A percentile compares a stretch with the other conserved stretches of the same genome.
phyloP scores from a whole-genome alignment of 2,113 vertebrate species.

The Mesocricetus auratus region DNA sequence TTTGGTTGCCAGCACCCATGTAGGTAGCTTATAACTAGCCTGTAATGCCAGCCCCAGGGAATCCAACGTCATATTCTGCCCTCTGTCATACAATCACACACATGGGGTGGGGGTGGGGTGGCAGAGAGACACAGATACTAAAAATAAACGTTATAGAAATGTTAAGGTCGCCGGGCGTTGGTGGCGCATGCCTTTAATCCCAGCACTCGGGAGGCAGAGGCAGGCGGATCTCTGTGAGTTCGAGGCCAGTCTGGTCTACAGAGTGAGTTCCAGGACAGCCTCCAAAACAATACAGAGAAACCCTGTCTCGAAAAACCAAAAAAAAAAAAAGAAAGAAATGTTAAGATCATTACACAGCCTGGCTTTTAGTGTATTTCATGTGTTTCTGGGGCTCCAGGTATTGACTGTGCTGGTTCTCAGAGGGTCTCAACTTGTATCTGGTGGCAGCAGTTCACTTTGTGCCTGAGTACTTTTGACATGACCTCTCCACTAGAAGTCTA shows the following conservation, averaged over 20 bases:
- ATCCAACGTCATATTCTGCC: neutral
- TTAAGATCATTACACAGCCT: neutral
- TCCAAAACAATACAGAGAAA: too few relatives aligned
- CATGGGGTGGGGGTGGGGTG: neutral
- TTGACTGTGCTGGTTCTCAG: neutral
- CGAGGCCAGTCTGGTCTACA: too few relatives aligned
- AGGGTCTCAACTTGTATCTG: neutral
- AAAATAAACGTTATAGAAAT: neutral
- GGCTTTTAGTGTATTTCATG: neutral
- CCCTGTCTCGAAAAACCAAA: too few relatives aligned
- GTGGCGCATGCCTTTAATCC: too few relatives aligned
- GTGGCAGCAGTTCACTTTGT: neutral
- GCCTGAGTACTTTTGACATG: neutral
- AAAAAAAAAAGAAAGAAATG: neutral
- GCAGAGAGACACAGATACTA: neutral
- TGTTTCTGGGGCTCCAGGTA: neutral
- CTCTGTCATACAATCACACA: neutral
- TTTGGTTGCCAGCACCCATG: neutral
- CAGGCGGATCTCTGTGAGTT: too few relatives aligned
- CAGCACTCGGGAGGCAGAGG: too few relatives aligned
- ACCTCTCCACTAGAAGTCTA: neutral
- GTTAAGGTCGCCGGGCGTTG: too few relatives aligned
- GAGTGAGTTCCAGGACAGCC: too few relatives aligned
- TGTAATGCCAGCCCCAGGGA: neutral
- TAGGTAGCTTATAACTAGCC: neutral